Base-by-base conservation (phyloP, 2,797 vertebrate species). In the Tokudaia tokunoshimensis region DNA sequence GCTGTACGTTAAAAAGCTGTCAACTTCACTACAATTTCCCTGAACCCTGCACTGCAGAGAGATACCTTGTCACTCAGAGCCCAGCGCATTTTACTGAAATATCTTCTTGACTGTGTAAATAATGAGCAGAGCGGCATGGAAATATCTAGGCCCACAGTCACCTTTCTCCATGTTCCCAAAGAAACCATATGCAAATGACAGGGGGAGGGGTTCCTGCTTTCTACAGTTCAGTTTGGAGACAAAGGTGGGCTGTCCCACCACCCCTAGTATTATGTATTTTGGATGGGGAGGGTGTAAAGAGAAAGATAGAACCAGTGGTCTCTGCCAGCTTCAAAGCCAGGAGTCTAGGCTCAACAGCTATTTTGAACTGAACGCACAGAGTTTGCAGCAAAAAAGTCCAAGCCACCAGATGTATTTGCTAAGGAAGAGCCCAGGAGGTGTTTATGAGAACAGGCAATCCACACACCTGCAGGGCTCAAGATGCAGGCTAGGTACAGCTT, bases 21-120 rank as follows among this genome's bases (percentile, higher is more conserved):
- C 98, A 98, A 91, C 97, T 96, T 96, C 96, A 82, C 95, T 97
- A 96, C 98, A 89, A 97, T 98, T 97, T 97, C 96, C 98, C 98
- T 97, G 98, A 98, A 98, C 98, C 97, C 72, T 84, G 52, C 3
- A 29, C 94, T 94, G 97, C 86, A 70, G 84, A 98, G 95, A 98
- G 98, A 97, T 97, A 96, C 98, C 98, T 98, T 98, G 98, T 98
- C 98, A 98, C 98, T 98, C 98, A 98, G 19, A 76, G 97, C 67
- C 92, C 97, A 96, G 96, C 29, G 97, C 98, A 95, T 96, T 97
- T 96, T 94, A 97, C 98, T 98, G 98, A 98, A 98, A 98, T 98
- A 98, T 85, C 98, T 98, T 97, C 96, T 95, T 97, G 97, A 98
- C 98, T 98, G 97, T 93, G 98, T 98, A 98, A 98, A 98, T 98